phyloP scores from a whole-genome alignment of 53 echinoderm and acorn worm species.

The Apostichopus leukothele region DNA sequence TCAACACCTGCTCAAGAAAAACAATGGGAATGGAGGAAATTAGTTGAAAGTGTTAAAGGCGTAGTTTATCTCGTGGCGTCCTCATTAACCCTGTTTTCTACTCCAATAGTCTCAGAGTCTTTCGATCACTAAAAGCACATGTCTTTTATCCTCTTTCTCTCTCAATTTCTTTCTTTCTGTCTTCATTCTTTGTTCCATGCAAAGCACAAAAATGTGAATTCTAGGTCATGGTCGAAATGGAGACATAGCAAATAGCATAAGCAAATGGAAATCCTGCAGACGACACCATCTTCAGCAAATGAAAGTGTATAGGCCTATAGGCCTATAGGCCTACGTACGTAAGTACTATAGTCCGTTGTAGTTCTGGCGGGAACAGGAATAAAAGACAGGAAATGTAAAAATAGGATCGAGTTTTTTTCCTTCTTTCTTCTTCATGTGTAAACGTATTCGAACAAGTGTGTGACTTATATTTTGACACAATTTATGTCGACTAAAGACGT shows the following conservation, averaged over 20 bases:
- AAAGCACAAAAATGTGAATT: neutral
- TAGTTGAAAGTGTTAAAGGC: neutral
- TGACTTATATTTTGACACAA: too few relatives aligned
- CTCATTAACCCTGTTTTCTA: constrained; percentile 41
- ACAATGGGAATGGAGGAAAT: constrained; percentile 24
- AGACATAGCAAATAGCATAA: too few relatives aligned
- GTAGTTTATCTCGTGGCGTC: neutral
- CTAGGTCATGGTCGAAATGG: constrained; percentile 6
- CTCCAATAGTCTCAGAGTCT: constrained; percentile 14
- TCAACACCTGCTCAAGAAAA: constrained; percentile 33
- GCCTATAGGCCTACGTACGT: too few relatives aligned
- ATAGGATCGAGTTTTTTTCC: too few relatives aligned
- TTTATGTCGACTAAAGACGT: too few relatives aligned
- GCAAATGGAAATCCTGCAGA: neutral
- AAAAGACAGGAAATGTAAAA: too few relatives aligned
- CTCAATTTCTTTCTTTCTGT: neutral
- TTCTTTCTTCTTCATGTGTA: too few relatives aligned
- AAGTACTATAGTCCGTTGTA: too few relatives aligned
- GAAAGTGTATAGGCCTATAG: too few relatives aligned
- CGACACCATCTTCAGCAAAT: neutral
- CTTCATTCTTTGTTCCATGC: neutral
- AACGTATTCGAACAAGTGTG: too few relatives aligned
- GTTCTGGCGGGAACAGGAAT: too few relatives aligned
- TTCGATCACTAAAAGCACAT: neutral
- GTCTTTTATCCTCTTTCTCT: neutral